Conservation (phyloP, 1,140 invertebrate genomes). For the Saccostrea glomerata region DNA sequence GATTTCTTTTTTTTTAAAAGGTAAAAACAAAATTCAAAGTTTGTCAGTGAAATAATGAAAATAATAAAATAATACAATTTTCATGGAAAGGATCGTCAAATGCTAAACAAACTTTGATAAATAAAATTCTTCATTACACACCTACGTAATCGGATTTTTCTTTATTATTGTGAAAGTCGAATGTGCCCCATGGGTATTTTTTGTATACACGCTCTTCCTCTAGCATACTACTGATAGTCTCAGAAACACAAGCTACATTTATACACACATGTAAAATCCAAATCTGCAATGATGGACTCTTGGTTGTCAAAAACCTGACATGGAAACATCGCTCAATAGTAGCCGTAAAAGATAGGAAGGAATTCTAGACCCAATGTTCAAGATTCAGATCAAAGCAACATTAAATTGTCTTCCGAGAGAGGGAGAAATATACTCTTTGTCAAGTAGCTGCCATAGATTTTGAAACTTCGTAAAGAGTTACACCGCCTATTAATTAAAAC, state of each 20-base stretch:
- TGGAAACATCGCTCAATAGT: conserved; percentile 33
- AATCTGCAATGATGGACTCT: neutral
- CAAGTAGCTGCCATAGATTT: conserved; percentile 13
- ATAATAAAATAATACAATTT: no score
- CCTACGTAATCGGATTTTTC: no score
- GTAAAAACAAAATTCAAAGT: no score
- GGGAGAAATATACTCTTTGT: conserved; percentile 4
- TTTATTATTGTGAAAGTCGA: neutral
- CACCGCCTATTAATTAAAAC: conserved; percentile 29
- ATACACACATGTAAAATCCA: neutral
- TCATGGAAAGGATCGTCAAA: no score
- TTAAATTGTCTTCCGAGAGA: neutral
- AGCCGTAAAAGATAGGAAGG: neutral
- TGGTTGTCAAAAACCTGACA: conserved; percentile 15
- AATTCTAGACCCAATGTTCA: neutral
- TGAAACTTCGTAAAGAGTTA: conserved; percentile 6
- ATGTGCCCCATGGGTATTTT: neutral
- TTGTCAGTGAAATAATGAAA: no score
- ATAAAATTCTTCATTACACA: no score
- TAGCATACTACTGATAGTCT: neutral
- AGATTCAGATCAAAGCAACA: neutral
- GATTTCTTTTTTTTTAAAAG: no score
- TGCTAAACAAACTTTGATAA: no score
- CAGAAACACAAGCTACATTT: neutral
- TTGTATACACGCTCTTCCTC: neutral